Base-by-base conservation (phyloP, 2,888 invertebrate species). In the Mechanitis mazaeus region DNA sequence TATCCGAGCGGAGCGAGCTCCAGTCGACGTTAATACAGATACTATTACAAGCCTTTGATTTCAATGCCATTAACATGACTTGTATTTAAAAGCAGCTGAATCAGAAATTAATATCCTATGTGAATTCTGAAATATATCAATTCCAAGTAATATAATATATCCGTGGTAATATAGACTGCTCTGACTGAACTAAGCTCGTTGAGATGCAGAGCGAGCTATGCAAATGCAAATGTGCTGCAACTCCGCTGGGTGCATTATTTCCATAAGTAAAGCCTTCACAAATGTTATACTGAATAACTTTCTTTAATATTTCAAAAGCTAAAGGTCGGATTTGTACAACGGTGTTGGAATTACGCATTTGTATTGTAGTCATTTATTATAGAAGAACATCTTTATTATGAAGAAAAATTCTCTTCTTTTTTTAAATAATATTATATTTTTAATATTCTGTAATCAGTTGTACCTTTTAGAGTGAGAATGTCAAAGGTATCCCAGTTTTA, bases 161-260 rank as follows among this genome's bases (percentile, higher is more conserved):
- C 7, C 11, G 1, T 31, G 9, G 31, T 50, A 50, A 50, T 50
- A 35, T 35, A 5, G 1, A 35, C 35, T 35, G 3, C 3, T 11
- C 7, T 31, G 31, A 50, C 31, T 31, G 31, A 31, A 50, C 50
- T 50, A 11, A 42, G 42, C 11, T 50, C 9, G 50, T 50, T 31
- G 50, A 31, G 45, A 61, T 58, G 47, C 55, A 53, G 47, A 55
- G 20, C 28, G 55, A 45, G 58, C 42, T 9, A 42, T 61, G 57
- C 55, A 58, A 42, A 61, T 55, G 47, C 61, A 58, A 58, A 61
- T 61, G 56, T 42, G 31, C 31, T 31, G 31, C 50, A 31, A 11
- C 31, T 50, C 50, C 50, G 50, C 9, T 31, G 50, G 50, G 50
- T 31, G 31, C 11, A 50, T 50, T 50, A 50, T 50, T 50, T 50